Evolutionary conservation across 2,888 invertebrate genomes (phyloP), one percentile per base, ranked within the genome.

Genomic region (Drosophila pseudotalamancana): DNA sequence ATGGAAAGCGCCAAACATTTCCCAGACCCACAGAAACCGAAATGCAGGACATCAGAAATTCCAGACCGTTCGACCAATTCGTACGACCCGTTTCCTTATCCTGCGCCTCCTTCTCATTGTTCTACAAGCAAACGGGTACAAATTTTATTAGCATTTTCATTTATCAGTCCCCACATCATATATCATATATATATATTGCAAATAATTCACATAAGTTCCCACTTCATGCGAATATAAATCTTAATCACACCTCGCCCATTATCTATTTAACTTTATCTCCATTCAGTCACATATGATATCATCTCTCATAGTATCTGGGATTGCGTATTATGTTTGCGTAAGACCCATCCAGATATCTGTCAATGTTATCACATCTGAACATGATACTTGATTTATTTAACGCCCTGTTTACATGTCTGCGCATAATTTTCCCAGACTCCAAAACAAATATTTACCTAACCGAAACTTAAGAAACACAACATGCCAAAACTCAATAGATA

Each of bases 31-130:
- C 95, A 0, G 95, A 95, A 67, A 95, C 94, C 42, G 95, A 94
- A 61, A 95, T 95, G 78, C 95, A 95, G 0, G 95, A 95, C 93
- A 95, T 94, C 1, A 95, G 92, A 86, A 95, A 95, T 88, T 95
- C 95, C 4, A 94, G 77, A 32, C 94, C 94, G 84, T 93, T 94
- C 6, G 71, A 71, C 84, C 84, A 84, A 46, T 83, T 84, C 0
- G 63, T 57, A 1, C 84, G 86, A 6, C 67, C 77, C 4, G 0
- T 5, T 0, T 50, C 62, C 0, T 32, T 9, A 0, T 32, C 42
- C 11, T 66, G 65, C 5, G 74, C 61, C 19, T 81, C 84, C 60
- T 72, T 77, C 32, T 80, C 83, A 35, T 66, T 31, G 1, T 34
- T 61, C 87, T 86, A 42, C 0, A 21, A 5, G 12, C 3, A 11